Conservation (phyloP, 2,888 invertebrate species). For the Pterobdella sp. region DNA sequence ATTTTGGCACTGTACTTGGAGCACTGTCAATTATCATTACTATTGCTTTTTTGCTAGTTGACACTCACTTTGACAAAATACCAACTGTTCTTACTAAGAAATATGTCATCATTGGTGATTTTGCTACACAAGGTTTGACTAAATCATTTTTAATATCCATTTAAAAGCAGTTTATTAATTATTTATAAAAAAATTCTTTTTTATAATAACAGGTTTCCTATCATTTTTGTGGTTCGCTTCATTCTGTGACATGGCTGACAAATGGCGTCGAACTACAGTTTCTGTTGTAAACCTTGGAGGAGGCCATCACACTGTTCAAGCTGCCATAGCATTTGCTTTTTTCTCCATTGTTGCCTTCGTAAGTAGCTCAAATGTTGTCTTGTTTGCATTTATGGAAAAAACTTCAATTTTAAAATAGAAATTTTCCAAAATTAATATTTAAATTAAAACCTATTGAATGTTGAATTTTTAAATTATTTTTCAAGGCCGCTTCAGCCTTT, state of each 20-base stretch:
- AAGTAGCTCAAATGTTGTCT: background rate
- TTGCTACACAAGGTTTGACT: background rate
- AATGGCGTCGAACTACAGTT: background rate
- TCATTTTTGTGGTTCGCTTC: slow-evolving; percentile 7
- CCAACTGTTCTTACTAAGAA: background rate
- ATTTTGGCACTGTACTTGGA: background rate
- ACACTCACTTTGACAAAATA: background rate
- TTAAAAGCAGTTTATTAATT: background rate
- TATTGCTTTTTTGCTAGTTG: background rate
- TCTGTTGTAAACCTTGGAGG: background rate
- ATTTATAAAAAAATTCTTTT: background rate
- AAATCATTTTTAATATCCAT: background rate
- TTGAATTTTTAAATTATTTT: background rate
- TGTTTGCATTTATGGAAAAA: too few species aligned
- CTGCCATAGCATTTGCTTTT: slow-evolving; percentile 3
- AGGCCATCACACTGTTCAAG: slow-evolving; percentile 1
- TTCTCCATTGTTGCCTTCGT: slow-evolving; percentile 9
- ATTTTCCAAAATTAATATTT: background rate
- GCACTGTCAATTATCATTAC: background rate
- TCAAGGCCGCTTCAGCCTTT: background rate
- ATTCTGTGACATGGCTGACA: slow-evolving; percentile 1
- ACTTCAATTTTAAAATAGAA: too few species aligned
- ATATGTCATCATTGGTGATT: background rate
- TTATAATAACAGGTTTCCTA: background rate
- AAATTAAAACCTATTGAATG: too few species aligned